phyloP scores from a whole-genome alignment of 2,797 vertebrate species.

The Podarcis siculus region DNA sequence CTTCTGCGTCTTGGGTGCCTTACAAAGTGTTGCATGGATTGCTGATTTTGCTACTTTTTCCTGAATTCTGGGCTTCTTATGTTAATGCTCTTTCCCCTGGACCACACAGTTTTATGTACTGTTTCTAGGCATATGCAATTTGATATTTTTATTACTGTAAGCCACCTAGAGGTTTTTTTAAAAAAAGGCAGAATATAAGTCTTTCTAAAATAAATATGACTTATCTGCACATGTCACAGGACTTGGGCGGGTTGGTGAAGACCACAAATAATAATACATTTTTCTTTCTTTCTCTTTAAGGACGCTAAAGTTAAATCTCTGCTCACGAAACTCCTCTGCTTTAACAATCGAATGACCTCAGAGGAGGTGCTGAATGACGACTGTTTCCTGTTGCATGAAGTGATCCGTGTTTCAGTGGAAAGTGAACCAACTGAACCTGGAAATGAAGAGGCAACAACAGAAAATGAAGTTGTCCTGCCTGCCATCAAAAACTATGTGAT shows the following conservation, averaged over 20 bases:
- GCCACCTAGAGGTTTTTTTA: background rate
- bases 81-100: background rate
- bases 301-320: slow-evolving; percentile 74
- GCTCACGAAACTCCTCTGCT: slow-evolving; percentile 71
- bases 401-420: slow-evolving; percentile 27
- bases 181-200: too few species aligned
- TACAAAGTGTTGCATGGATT: too few species aligned
- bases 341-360: slow-evolving; percentile 67
- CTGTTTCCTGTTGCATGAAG: slow-evolving; percentile 64
- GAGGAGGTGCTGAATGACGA: slow-evolving; percentile 73
- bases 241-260: background rate
- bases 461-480: slow-evolving; percentile 6
- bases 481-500: slow-evolving; percentile 29
- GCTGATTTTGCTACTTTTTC: too few species aligned
- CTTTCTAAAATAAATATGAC: too few species aligned
- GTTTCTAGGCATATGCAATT: background rate
- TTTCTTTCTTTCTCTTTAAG: slow-evolving; percentile 57
- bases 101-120: background rate
- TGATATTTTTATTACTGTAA: background rate
- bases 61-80: background rate
- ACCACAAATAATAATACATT: background rate
- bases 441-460: slow-evolving; percentile 42
- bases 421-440: slow-evolving; percentile 42
- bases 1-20: too few species aligned
- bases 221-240: background rate